Percentiles rank a stretch among this genome's conserved stretches.
Conservation (phyloP, 2,113 vertebrate genomes). For the Herpetotheres cachinnans region DNA sequence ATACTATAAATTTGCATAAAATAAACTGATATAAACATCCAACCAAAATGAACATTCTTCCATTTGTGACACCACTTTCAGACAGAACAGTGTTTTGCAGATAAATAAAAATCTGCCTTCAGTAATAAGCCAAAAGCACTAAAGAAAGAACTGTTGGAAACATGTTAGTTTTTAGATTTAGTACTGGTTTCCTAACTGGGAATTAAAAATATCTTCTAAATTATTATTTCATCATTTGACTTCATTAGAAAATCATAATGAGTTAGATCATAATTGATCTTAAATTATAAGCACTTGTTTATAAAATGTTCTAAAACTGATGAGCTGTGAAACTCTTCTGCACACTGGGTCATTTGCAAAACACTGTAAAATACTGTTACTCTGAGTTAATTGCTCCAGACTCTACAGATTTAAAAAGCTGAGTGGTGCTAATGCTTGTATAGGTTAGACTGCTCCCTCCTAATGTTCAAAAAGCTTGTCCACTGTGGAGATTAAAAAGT, state of each 20-base stretch:
- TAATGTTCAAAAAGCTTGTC: not conserved
- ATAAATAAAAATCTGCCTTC: not conserved
- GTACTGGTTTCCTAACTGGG: slow-evolving; percentile 13
- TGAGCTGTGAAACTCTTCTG: not conserved
- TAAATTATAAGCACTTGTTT: slow-evolving; percentile 54
- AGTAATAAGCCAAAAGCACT: not conserved
- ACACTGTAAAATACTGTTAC: not conserved
- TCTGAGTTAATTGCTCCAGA: not conserved
- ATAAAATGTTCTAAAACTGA: slow-evolving; percentile 47
- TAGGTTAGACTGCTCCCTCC: not conserved
- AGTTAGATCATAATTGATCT: slow-evolving; percentile 37
- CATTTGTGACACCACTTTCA: not conserved
- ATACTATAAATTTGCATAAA: not conserved
- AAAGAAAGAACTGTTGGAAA: not conserved
- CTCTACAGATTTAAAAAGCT: not conserved
- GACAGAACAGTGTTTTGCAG: not conserved
- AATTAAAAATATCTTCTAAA: slow-evolving; percentile 25
- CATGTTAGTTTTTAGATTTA: not conserved
- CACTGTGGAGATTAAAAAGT: not conserved
- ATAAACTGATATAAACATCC: not conserved
- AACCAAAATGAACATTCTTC: not conserved
- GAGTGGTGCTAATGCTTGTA: not conserved
- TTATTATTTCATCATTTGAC: slow-evolving; percentile 35
- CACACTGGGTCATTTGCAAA: not conserved
- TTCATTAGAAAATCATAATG: slow-evolving; percentile 61